A percentile compares a stretch with the other conserved stretches of the same genome.
Conservation (phyloP, 2,888 invertebrate genomes). For the Aleiodes testaceus region DNA sequence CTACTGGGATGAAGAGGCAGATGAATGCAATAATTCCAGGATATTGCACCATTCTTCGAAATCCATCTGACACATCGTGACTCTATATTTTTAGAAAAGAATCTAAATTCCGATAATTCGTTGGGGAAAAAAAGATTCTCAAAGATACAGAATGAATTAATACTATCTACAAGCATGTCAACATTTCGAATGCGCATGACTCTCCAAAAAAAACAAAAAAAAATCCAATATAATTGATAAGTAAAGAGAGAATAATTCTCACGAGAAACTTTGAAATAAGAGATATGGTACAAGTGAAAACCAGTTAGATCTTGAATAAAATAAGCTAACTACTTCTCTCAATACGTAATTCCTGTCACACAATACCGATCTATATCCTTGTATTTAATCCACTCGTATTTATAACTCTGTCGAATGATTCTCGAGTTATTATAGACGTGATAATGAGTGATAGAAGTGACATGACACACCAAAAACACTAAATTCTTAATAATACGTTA, state of each 20-base stretch:
- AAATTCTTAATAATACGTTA: too few relatives aligned
- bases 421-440: too few relatives aligned
- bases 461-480: too few relatives aligned
- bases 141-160: conserved; percentile 1
- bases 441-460: too few relatives aligned
- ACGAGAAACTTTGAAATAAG: conserved; percentile 10
- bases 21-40: not conserved
- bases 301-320: conserved; percentile 26
- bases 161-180: not conserved
- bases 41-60: not conserved
- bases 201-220: not conserved
- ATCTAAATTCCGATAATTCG: not conserved
- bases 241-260: not conserved
- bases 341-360: not conserved
- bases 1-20: not conserved
- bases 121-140: not conserved
- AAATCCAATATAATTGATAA: conserved; percentile 11
- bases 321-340: not conserved
- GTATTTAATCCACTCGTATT: not conserved
- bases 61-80: not conserved
- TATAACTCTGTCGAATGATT: not conserved
- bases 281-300: conserved; percentile 17
- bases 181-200: not conserved
- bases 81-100: not conserved
- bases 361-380: conserved; percentile 9